Evolutionary conservation across 2,113 vertebrate genomes (phyloP).

Genomic region (Scomber colias): DNA sequence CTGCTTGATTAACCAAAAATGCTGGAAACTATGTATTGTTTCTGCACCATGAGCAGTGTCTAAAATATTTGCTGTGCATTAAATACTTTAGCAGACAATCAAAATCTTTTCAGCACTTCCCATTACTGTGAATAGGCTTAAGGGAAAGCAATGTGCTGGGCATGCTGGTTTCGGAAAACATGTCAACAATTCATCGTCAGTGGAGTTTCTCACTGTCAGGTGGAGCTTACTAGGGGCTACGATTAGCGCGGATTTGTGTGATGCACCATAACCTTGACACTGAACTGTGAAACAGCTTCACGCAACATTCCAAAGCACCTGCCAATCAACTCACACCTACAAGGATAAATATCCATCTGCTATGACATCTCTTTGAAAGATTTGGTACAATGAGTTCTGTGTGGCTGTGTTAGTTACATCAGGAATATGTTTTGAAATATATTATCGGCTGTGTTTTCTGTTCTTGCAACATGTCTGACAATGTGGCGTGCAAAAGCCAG

Average conservation of each 20-base stretch:
- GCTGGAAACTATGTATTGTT: conserved; percentile 82
- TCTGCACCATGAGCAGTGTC: conserved; percentile 82
- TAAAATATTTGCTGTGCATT: conserved; percentile 85
- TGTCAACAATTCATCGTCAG: conserved; percentile 76
- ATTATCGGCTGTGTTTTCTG: conserved; percentile 19
- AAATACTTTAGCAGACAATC: conserved; percentile 85
- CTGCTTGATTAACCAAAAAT: conserved; percentile 84
- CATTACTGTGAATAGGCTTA: conserved; percentile 77
- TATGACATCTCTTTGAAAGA: conserved; percentile 56
- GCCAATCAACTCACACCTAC: conserved; percentile 79
- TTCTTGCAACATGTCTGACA: conserved; percentile 40
- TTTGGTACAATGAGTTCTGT: conserved; percentile 52
- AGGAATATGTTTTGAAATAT: conserved; percentile 47
- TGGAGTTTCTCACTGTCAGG: conserved; percentile 78
- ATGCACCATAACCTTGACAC: conserved; percentile 80
- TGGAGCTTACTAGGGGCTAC: conserved; percentile 80
- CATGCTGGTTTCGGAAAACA: conserved; percentile 77
- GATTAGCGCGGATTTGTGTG: conserved; percentile 82
- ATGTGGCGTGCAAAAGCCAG: conserved; percentile 37
- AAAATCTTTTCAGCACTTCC: conserved; percentile 82
- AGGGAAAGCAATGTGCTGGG: conserved; percentile 78
- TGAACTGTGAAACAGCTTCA: conserved; percentile 81
- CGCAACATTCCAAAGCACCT: conserved; percentile 80
- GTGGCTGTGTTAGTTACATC: conserved; percentile 49
- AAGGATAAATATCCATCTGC: conserved; percentile 75